Evolutionary conservation across 2,888 invertebrate genomes (phyloP).

Genomic region (Rhagophthalmus giganteus): DNA sequence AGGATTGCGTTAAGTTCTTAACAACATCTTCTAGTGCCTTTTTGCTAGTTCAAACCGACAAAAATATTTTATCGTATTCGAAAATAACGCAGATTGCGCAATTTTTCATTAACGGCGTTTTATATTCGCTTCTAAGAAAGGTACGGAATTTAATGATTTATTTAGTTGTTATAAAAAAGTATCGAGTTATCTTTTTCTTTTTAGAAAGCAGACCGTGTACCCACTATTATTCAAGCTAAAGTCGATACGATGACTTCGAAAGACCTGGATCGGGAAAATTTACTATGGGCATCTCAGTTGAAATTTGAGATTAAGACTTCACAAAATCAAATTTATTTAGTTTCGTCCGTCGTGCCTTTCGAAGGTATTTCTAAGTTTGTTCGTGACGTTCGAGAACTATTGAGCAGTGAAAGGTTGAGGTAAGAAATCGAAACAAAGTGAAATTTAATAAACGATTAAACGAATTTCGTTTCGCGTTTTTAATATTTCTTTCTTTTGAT

Average conservation of each 20-base stretch:
- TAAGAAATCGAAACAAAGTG: too few relatives aligned
- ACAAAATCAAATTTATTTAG: constrained; percentile 41
- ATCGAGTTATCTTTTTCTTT: too few relatives aligned
- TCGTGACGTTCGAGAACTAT: constrained; percentile 38
- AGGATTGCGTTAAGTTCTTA: constrained; percentile 44
- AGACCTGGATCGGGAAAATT: constrained; percentile 44
- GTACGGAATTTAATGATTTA: constrained; percentile 30
- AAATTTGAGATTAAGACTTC: constrained; percentile 35
- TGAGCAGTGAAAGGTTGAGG: constrained; percentile 41
- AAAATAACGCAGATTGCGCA: constrained; percentile 42
- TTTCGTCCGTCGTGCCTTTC: constrained; percentile 44
- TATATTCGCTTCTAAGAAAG: constrained; percentile 47
- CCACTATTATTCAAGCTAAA: constrained; percentile 41
- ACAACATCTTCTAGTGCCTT: constrained; percentile 44
- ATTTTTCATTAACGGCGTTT: constrained; percentile 39
- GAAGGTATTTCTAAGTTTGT: constrained; percentile 50
- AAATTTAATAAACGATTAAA: too few relatives aligned
- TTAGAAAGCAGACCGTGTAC: constrained; percentile 28
- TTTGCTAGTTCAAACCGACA: constrained; percentile 40
- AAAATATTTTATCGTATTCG: constrained; percentile 36
- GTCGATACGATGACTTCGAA: constrained; percentile 46
- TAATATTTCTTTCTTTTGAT: too few relatives aligned
- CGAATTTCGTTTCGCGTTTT: too few relatives aligned
- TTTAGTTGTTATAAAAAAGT: background rate
- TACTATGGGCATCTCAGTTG: constrained; percentile 46